phyloP scores from a whole-genome alignment of 2,113 vertebrate species.

The Myiozetetes cayanensis region DNA sequence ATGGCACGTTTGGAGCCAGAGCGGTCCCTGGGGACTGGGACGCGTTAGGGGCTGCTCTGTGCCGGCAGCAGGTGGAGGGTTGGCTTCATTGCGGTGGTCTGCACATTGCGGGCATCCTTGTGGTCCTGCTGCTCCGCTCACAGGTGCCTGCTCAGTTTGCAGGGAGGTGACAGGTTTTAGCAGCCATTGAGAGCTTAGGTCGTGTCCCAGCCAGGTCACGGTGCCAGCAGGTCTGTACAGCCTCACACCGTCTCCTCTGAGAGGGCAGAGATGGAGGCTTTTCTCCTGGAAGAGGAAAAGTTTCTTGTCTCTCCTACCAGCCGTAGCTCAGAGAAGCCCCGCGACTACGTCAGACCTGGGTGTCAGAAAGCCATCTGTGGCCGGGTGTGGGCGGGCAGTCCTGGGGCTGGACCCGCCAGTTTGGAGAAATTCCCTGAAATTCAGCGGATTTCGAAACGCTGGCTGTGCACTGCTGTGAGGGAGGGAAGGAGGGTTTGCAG shows the following conservation, averaged over 20 bases:
- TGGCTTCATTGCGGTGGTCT: neutral
- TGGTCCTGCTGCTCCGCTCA: neutral
- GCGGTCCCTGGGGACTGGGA: neutral
- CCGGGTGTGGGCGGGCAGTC: neutral
- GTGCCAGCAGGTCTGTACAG: neutral
- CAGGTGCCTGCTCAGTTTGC: neutral
- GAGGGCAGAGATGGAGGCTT: neutral
- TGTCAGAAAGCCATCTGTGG: neutral
- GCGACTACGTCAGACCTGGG: rapidly evolving
- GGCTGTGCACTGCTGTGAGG: neutral
- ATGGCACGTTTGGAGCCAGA: neutral
- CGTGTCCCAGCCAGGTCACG: rapidly evolving
- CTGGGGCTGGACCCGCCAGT: neutral
- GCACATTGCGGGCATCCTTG: neutral
- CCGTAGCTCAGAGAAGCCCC: neutral
- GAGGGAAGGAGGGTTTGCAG: neutral
- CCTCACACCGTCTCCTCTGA: neutral
- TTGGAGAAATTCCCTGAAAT: neutral
- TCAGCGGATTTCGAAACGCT: neutral
- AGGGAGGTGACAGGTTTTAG: neutral
- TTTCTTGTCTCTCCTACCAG: neutral
- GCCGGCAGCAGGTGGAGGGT: neutral
- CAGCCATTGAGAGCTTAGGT: neutral
- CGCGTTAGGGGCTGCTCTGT: neutral
- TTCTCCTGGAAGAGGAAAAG: neutral